Evolutionary conservation across 1,140 invertebrate species (phyloP), one percentile per base, ranked within the genome.

Genomic region (Drosophila kurseongensis): DNA sequence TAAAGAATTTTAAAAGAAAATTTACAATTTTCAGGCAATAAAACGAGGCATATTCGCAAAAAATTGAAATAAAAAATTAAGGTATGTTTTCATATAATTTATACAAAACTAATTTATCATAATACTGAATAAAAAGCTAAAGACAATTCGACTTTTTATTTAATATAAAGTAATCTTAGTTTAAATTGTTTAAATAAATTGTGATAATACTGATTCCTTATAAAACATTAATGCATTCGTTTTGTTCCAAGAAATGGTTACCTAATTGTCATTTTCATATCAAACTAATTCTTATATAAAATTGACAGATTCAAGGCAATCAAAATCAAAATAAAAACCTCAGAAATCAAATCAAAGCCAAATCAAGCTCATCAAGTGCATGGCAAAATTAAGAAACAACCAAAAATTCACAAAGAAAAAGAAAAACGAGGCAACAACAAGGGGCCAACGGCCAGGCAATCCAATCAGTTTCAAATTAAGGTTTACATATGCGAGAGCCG

Each of bases 401-500:
- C 50, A 47, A 62, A 78, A 60, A 71, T 38, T 44, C 71, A 40
- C 48, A 63, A 51, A 51, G 38, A 58, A 45, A 48, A 59, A 51
- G 29, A 47, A 55, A 63, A 66, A 59, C 65, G 40, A 67, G 74
- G 56, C 69, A 71, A 47, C 69, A 83, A 74, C 65, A 61, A 68
- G 72, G 47, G 61, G 67, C 78, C 67, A 84, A 80, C 73, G 68
- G 68, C 65, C 63, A 68, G 51, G 60, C 83, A 88, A 89, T 89
- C 83, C 79, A 86, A 86, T 86, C 83, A 86, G 83, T 89, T 88
- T 89, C 84, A 76, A 86, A 86, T 86, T 86, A 86, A 88, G 75
- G 83, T 83, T 79, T 88, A 79, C 83, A 83, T 85, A 85, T 85
- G 81, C 82, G 66, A 78, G 51, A 41, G 42, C 9, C 74, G 41